Base-by-base conservation (phyloP, 2,113 vertebrate genomes). In the Strix uralensis region DNA sequence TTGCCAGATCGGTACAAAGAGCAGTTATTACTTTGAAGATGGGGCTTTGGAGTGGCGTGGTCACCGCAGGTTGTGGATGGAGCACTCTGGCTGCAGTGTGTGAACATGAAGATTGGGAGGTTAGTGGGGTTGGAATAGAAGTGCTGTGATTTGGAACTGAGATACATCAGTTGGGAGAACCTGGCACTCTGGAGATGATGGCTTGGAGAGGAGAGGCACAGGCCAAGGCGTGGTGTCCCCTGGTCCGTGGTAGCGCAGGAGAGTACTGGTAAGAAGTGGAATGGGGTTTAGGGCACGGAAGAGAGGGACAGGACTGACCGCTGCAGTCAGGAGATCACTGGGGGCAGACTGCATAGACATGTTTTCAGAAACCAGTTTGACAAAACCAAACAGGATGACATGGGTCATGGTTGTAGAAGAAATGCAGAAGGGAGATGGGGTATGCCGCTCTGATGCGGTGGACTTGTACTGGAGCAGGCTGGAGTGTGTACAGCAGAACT, bases 321-420 rank as follows among this genome's bases (percentile, higher is more conserved):
- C n/a, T n/a, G 47, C 16, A 13, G 4, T 14, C 54, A 65, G 79
- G 52, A 58, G 75, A 20, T 36, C 17, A 1, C 58, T 9, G 7
- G 3, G 40, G 44, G 27, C 34, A 55, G 80, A n/a, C 10, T 0
- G 1, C 26, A 2, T 1, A 58, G 75, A 21, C 1, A 0, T 1
- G 0, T n/a, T n/a, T 23, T 17, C 8, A 6, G 61, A 38, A 69
- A 36, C 47, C 11, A 32, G 46, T 62, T 10, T 5, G 27, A 13
- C 59, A 71, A 40, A 79, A 52, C 8, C 34, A 5, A n/a, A 5
- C 26, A 38, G 13, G 47, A 52, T 47, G 19, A 47, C 20, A 2
- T 5, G 38, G 51, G 38, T 62, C 2, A 0, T 10, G 58, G 23
- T 32, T 51, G 21, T 15, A 65, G 51, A 22, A 57, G 44, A 36